Conservation (phyloP, 2,797 vertebrate species). For the Siniperca obscura region DNA sequence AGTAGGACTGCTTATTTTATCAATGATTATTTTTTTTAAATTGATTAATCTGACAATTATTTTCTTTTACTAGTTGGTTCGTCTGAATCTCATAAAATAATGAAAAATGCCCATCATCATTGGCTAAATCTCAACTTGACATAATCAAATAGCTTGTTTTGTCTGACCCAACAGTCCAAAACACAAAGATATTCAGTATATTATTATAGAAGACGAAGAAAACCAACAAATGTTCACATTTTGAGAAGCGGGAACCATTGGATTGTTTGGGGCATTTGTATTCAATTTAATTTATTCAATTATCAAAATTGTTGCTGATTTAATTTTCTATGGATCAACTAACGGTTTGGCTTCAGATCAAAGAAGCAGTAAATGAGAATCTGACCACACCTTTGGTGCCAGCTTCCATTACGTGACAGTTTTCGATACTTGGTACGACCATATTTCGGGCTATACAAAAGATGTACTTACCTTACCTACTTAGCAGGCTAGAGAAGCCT, state of each 20-base stretch:
- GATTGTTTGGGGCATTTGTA: too few species aligned
- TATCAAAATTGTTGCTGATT: not conserved
- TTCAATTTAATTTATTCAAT: too few species aligned
- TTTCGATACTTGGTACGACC: not conserved
- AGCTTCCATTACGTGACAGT: not conserved
- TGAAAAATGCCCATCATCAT: too few species aligned
- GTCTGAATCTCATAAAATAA: not conserved
- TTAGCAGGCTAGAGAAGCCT: not conserved
- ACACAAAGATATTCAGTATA: not conserved
- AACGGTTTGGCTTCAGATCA: not conserved
- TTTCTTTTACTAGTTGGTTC: not conserved
- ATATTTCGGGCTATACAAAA: not conserved
- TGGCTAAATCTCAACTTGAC: not conserved
- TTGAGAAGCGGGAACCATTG: too few species aligned
- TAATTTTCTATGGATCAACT: not conserved
- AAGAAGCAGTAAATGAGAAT: not conserved
- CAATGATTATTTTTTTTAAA: not conserved
- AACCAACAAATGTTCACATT: too few species aligned
- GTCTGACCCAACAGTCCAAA: not conserved
- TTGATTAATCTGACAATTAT: not conserved
- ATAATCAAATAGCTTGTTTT: not conserved
- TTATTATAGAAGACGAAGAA: not conserved
- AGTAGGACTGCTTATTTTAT: too few species aligned
- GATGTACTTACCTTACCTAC: too few species aligned
- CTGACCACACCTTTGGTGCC: not conserved